A percentile compares a stretch with the other conserved stretches of the same genome.
Conservation (phyloP, 2,888 invertebrate species). For the Creontiades dilutus region DNA sequence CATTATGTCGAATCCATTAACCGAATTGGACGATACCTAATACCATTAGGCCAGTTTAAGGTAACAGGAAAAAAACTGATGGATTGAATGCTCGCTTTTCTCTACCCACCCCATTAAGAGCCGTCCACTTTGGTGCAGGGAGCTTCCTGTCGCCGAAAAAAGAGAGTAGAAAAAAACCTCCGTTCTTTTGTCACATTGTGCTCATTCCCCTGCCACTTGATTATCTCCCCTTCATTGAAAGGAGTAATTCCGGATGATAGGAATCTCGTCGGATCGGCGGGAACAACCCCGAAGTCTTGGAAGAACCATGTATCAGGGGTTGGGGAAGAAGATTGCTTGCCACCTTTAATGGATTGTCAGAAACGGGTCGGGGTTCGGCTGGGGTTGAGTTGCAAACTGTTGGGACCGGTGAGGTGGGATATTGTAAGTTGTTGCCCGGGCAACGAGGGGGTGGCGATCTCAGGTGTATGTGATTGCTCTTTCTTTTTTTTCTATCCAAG, state of each 20-base stretch:
- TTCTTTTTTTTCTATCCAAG: not conserved
- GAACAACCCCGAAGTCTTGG: not conserved
- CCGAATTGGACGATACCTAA: constrained; percentile 53
- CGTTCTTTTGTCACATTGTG: constrained; percentile 49
- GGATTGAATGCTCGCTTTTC: constrained; percentile 51
- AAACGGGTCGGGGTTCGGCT: not conserved
- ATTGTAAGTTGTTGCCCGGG: constrained; percentile 31
- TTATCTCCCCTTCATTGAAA: constrained; percentile 52
- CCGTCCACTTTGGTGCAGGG: constrained; percentile 20
- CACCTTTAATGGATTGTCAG: constrained; percentile 60
- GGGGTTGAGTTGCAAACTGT: constrained; percentile 36
- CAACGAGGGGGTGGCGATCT: not conserved
- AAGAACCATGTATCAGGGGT: not conserved
- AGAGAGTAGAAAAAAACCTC: not conserved
- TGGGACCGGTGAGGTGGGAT: not conserved
- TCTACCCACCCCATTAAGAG: constrained; percentile 26
- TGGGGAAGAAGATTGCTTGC: constrained; percentile 45
- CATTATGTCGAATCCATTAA: constrained; percentile 43
- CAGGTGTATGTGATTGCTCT: constrained; percentile 26
- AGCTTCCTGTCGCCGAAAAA: constrained; percentile 19
- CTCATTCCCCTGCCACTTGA: constrained; percentile 25
- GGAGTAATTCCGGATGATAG: constrained; percentile 57
- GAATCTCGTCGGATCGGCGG: constrained; percentile 25
- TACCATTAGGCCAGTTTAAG: constrained; percentile 63
- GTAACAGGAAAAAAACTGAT: constrained; percentile 59